Evolutionary conservation across 2,797 vertebrate genomes (phyloP), one percentile per base, ranked within the genome.

Genomic region (Kryptopterus vitreolus): DNA sequence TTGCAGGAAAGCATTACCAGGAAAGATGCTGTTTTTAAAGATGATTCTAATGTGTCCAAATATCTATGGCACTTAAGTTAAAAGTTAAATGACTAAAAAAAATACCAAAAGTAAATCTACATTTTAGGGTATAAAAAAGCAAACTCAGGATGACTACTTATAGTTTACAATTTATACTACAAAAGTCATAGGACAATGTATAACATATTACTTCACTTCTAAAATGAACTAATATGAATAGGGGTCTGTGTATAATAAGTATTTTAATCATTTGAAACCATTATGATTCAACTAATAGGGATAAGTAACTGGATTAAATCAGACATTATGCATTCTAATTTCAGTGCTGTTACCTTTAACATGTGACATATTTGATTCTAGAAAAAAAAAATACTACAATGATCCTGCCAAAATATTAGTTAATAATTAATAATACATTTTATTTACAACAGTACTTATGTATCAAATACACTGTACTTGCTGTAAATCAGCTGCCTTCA

Each of bases 11-110:
- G n/a, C 12, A 35, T 33, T 52, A 55, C 33, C 8, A 43, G 38
- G 16, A 35, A 74, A 26, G n/a, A 46, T 58, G n/a, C 8, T 26
- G 71, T 13, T 58, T 77, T 33, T 79, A 29, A 73, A 80, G 59
- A 24, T 38, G 33, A 74, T 33, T 1, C 38, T 79, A 38, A 79
- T 33, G 46, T 66, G 70, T 61, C 22, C 5, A 11, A 12, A 62
- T 72, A 52, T n/a, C 52, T 52, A 61, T 61, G 26, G 66, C 38
- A 43, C 46, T 46, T 22, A 79, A 79, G 38, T 33, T 24, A 57
- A 38, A 5, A 57, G n/a, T n/a, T n/a, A n/a, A n/a, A n/a, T n/a
- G n/a, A n/a, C 7, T 0, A 72, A 50, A 52, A 24, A 20, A 50
- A n/a, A 9, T 72, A n/a, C n/a, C n/a, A n/a, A n/a, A n/a, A n/a